Evolutionary conservation across 2,797 vertebrate genomes (phyloP), one percentile per base, ranked within the genome.

Genomic region (Dromococcyx pavoninus): DNA sequence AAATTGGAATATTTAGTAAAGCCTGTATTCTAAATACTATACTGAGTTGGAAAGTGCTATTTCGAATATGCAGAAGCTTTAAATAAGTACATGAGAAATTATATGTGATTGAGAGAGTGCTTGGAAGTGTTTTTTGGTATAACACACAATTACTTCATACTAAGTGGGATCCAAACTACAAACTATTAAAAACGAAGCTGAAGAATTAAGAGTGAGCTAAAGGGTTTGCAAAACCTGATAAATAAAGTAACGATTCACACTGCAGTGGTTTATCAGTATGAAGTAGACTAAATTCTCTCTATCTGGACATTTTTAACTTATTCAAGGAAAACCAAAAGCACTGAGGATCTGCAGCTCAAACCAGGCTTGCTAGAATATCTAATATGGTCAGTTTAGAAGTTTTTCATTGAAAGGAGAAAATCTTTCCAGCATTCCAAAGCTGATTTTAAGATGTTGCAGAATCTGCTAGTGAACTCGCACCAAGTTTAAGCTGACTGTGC

Each of bases 1-100:
- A 94, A 74, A 88, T 22, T 86, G 51, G 90, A 84, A 94, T 91
- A 70, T 56, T 88, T 86, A 88, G 61, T 71, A 73, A 88, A 54
- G 35, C 24, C 33, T 56, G 13, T 37, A 58, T 22, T 86, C 30
- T 90, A 79, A 88, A 60, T 78, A 70, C 66, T 19, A 4, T 30
- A 58, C 1, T 46, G 33, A 60, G 33, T 28, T 73, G 25, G 39
- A 86, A 95, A 56, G 9, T 82, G 39, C n/a, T 10, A 2, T 10
- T 75, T 73, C 85, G 35, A 90, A 62, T 70, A 86, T 3, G 30
- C 33, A 88, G 33, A 44, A 91, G 46, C 27, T 88, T 83, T 13
- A 57, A 82, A 90, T 77, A 66, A 72, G 17, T 8, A 11, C 4
- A 13, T 8, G 23, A 35, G 25, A 91, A 84, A 51, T 64, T 44